Percentiles rank a stretch among this genome's conserved stretches.
phyloP scores from a whole-genome alignment of 2,888 invertebrate genomes.

The Trachelus stipa region DNA sequence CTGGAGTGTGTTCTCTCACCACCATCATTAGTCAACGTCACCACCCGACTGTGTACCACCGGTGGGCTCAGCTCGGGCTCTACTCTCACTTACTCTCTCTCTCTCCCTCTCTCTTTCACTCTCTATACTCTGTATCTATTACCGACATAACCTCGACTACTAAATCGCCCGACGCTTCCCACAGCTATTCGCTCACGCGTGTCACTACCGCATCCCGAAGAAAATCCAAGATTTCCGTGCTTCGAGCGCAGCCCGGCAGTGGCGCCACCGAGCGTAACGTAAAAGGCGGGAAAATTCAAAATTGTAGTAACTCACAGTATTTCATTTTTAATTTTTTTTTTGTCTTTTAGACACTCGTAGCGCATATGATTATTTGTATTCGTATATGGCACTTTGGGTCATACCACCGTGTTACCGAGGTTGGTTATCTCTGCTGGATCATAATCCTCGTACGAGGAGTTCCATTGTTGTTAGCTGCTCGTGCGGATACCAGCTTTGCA shows the following conservation, averaged over 20 bases:
- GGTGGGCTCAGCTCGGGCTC: conserved; percentile 4
- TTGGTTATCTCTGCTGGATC: conserved; percentile 38
- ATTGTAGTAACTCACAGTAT: no score
- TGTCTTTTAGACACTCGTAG: no score
- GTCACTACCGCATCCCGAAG: not conserved
- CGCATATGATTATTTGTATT: no score
- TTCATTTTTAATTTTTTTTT: no score
- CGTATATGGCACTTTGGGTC: no score
- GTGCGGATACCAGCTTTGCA: conserved; percentile 60
- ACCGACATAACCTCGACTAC: conserved; percentile 52
- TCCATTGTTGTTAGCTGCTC: conserved; percentile 58
- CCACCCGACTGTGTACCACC: conserved; percentile 48
- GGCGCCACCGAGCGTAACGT: no score
- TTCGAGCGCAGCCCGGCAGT: no score
- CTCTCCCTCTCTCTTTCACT: conserved; percentile 29
- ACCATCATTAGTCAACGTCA: conserved; percentile 66
- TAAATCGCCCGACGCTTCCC: conserved; percentile 49
- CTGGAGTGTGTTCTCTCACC: conserved; percentile 65
- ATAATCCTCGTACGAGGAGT: conserved; percentile 55
- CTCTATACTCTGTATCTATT: conserved; percentile 51
- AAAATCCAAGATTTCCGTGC: no score
- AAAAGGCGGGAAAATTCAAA: no score
- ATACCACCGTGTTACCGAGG: no score
- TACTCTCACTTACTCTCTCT: not conserved
- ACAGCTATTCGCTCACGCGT: conserved; percentile 47